Base-by-base conservation (phyloP, 64 coral and sea anemone genomes). In the Porites lutea region DNA sequence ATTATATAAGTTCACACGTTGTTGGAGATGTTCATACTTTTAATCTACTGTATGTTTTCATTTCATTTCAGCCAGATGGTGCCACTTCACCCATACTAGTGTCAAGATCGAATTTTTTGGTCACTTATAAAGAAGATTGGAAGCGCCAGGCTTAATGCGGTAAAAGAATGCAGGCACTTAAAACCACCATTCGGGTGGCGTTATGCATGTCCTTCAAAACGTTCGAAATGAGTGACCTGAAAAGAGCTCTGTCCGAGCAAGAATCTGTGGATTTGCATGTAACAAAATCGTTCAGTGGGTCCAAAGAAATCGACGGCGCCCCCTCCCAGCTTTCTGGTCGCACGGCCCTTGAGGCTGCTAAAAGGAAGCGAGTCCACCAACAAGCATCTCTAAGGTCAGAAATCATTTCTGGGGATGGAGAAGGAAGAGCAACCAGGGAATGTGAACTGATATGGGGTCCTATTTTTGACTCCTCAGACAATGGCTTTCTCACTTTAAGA, bases 391-490 rank as follows among this genome's bases (percentile, higher is more conserved):
- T 82, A 62, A 57, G 22, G n/a, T 82, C 79, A 82, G 55, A 82
- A 47, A 21, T 82, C 11, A 82, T 82, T 59, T 13, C 22, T 82
- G 79, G 79, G 43, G 45, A 82, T 62, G 57, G 54, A 49, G 22
- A 82, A 82, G 54, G 55, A 27, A 82, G 79, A 82, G 57, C 57
- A 82, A 82, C 79, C 63, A 57, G 79, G 54, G 55, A 82, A 19
- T 82, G 20, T 82, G 79, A 82, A 82, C 79, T 64, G 63, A 82
- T 82, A 82, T 82, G 79, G 79, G 10, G 79, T 82, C 79, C 79
- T 22, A 63, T 82, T 22, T 82, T 43, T 82, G 57, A 82, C 79
- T 62, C 79, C 63, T 82, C 79, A 10, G 45, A 27, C 63, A 82
- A 82, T n/a, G 79, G 79, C 57, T 63, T 82, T 52, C 54, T 82